Conservation (phyloP, 1,140 invertebrate species). For the Oncopeltus fasciatus region DNA sequence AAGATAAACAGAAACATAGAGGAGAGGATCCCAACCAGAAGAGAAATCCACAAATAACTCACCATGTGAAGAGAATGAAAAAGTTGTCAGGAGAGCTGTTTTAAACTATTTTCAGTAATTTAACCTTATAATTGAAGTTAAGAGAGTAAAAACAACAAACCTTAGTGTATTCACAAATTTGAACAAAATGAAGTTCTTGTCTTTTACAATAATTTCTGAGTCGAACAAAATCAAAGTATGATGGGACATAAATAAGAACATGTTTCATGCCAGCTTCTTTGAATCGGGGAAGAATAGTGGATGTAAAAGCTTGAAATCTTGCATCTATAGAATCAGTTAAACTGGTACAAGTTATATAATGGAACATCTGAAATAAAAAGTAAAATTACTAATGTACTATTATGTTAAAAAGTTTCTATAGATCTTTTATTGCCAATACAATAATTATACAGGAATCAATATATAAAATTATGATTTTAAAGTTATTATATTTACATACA, state of each 20-base stretch:
- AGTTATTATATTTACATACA: too few relatives aligned
- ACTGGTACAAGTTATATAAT: conserved; percentile 42
- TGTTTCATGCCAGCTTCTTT: conserved; percentile 64
- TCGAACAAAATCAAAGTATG: conserved; percentile 89
- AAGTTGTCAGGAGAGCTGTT: too few relatives aligned
- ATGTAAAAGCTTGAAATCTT: conserved; percentile 77
- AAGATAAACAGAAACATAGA: too few relatives aligned
- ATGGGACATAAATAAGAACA: conserved; percentile 81
- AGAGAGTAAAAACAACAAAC: conserved; percentile 30
- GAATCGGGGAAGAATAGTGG: conserved; percentile 71
- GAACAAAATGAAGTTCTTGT: conserved; percentile 70
- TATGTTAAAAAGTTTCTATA: too few relatives aligned
- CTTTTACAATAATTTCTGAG: conserved; percentile 83
- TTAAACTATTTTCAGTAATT: neutral
- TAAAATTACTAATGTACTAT: conserved; percentile 12
- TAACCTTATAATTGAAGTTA: neutral
- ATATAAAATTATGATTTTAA: too few relatives aligned
- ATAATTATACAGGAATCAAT: too few relatives aligned
- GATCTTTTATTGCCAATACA: too few relatives aligned
- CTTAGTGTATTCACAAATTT: conserved; percentile 78
- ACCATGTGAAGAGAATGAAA: too few relatives aligned
- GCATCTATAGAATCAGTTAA: conserved; percentile 49
- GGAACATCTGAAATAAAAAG: conserved; percentile 38
- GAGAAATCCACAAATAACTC: too few relatives aligned
- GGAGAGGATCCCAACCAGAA: too few relatives aligned